Conservation (phyloP, 2,113 vertebrate species). For the Nothobranchius kuhntae region DNA sequence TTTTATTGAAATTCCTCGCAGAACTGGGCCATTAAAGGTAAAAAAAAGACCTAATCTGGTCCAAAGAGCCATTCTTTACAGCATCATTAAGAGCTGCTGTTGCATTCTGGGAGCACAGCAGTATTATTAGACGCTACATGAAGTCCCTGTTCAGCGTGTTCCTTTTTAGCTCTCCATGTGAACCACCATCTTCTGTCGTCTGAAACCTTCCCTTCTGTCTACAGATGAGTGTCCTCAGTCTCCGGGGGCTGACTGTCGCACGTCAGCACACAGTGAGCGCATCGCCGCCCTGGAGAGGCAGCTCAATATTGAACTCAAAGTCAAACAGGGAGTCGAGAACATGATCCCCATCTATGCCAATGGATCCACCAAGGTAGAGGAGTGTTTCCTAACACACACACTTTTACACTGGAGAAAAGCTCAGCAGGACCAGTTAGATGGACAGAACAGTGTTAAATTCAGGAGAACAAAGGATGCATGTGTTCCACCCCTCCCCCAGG, state of each 20-base stretch:
- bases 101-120: no score
- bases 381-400: background rate
- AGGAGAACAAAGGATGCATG: background rate
- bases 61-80: background rate
- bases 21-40: no score
- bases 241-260: slow-evolving; percentile 75
- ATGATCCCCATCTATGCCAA: slow-evolving; percentile 92
- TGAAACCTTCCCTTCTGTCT: slow-evolving; percentile 20
- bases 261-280: slow-evolving; percentile 78
- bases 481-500: no score
- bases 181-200: slow-evolving; percentile 14
- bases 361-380: slow-evolving; percentile 84
- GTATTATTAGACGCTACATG: slow-evolving; percentile 1
- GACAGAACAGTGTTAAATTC: background rate
- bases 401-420: background rate
- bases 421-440: background rate
- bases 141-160: slow-evolving; percentile 8
- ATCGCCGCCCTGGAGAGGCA: slow-evolving; percentile 88
- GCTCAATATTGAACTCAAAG: slow-evolving; percentile 91
- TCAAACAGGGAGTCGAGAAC: slow-evolving; percentile 91
- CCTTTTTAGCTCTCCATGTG: slow-evolving; percentile 6
- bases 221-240: slow-evolving; percentile 84
- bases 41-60: no score
- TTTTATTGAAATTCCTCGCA: no score
- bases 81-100: background rate